A percentile compares a stretch with the other conserved stretches of the same genome.
These are phyloP conservation scores for Limnephilus rhombicus DNA, from an alignment of 2,888 invertebrate genomes.

Conservation along the genomic window DNA sequence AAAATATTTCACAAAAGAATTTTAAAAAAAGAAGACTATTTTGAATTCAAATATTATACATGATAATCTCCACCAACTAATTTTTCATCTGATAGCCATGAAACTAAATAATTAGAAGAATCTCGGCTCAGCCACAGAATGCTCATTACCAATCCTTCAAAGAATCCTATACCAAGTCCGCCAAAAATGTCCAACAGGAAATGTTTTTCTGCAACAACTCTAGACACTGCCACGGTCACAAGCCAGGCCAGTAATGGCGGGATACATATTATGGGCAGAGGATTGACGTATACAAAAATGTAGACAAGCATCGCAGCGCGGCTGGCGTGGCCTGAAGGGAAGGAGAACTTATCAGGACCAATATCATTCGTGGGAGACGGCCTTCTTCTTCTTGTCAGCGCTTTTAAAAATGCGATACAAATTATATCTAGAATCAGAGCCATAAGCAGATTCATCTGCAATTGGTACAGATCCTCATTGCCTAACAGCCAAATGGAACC, in stretches of 20 bases:
- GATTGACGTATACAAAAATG: slow-evolving; percentile 83
- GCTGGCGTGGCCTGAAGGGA: slow-evolving; percentile 97
- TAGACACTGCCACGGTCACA: slow-evolving; percentile 84
- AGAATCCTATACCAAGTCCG: slow-evolving; percentile 85
- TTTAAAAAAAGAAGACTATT: neutral
- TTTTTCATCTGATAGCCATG: slow-evolving; percentile 82
- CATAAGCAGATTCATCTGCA: slow-evolving; percentile 91
- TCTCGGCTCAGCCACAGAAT: slow-evolving; percentile 84
- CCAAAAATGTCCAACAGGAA: slow-evolving; percentile 90
- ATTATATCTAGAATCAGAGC: slow-evolving; percentile 90
- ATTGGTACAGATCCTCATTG: slow-evolving; percentile 83
- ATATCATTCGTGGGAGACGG: slow-evolving; percentile 81
- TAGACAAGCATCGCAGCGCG: slow-evolving; percentile 87
- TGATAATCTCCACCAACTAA: slow-evolving; percentile 84
- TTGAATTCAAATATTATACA: slow-evolving; percentile 72
- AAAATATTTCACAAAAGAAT: neutral
- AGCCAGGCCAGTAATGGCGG: slow-evolving; percentile 87
- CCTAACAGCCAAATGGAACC: slow-evolving; percentile 88
- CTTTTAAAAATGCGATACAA: slow-evolving; percentile 87
- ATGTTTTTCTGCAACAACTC: slow-evolving; percentile 91
- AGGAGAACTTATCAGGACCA: slow-evolving; percentile 92
- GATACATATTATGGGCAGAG: slow-evolving; percentile 79
- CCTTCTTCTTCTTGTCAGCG: slow-evolving; percentile 88
- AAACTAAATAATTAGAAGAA: slow-evolving; percentile 79
- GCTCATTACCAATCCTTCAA: slow-evolving; percentile 82